A percentile compares a stretch with the other conserved stretches of the same genome.
Conservation (phyloP, 35 echinoderm and acorn worm species). For the Eucidaris tribuloides region DNA sequence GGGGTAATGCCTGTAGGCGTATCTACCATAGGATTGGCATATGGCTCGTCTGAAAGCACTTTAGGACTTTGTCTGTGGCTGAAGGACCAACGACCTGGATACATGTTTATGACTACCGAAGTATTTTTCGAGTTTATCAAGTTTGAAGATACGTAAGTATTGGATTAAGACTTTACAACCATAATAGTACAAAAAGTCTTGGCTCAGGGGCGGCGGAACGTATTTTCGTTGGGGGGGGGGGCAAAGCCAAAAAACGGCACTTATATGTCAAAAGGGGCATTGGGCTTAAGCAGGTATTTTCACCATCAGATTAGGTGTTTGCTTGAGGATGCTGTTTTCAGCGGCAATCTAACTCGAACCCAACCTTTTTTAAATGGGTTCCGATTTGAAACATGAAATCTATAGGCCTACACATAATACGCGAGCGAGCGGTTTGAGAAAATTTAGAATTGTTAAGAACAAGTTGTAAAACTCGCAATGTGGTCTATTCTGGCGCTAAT, state of each 20-base stretch:
- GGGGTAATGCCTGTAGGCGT: neutral
- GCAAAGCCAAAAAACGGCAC: neutral
- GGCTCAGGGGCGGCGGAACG: too few species aligned
- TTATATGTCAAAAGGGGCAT: neutral
- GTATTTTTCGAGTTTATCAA: conserved; percentile 12
- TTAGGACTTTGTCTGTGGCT: neutral
- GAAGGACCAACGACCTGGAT: neutral
- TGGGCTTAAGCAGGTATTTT: neutral
- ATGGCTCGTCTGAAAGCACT: neutral
- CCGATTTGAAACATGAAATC: too few species aligned
- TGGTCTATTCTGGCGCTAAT: too few species aligned
- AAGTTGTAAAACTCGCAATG: too few species aligned
- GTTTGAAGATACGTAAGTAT: neutral
- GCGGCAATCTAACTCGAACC: too few species aligned
- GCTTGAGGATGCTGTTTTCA: neutral
- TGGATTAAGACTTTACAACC: neutral
- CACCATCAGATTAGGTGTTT: neutral
- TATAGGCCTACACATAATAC: too few species aligned
- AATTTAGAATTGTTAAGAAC: too few species aligned
- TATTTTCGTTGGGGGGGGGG: too few species aligned
- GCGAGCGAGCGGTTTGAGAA: too few species aligned
- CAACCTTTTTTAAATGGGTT: too few species aligned
- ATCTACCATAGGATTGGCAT: neutral
- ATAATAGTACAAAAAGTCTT: neutral
- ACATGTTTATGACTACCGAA: neutral